Conservation (phyloP, 2,797 vertebrate species). For the Pipistrellus kuhlii region DNA sequence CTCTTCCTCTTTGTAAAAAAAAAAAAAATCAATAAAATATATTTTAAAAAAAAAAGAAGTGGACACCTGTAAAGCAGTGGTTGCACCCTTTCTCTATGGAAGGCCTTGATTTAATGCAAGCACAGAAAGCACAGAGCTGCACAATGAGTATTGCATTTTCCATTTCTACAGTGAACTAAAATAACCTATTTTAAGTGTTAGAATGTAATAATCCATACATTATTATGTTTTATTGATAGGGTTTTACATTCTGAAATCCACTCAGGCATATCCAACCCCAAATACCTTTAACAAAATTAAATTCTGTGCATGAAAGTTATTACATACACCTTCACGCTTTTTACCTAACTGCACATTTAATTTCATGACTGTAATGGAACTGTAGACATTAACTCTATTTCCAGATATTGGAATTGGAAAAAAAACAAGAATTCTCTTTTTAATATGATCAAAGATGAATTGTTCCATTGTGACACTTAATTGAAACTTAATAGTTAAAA, state of each 20-base stretch:
- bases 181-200: conserved; percentile 68
- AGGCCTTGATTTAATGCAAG: conserved; percentile 71
- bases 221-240: conserved; percentile 65
- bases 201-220: conserved; percentile 69
- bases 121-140: conserved; percentile 12
- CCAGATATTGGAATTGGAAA: conserved; percentile 36
- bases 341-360: conserved; percentile 77
- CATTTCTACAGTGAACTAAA: conserved; percentile 77
- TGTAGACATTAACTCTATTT: conserved; percentile 67
- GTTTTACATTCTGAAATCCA: conserved; percentile 65
- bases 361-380: conserved; percentile 67
- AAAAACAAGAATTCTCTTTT: conserved; percentile 71
- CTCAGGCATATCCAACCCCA: conserved; percentile 59
- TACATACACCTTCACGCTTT: conserved; percentile 51
- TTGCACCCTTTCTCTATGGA: conserved; percentile 66
- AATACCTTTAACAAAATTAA: conserved; percentile 72
- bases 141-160: conserved; percentile 73
- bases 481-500: conserved; percentile 82
- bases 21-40: too few relatives aligned
- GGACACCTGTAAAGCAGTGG: background rate
- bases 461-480: conserved; percentile 73
- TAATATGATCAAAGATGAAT: conserved; percentile 66
- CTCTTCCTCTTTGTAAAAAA: too few relatives aligned
- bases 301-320: conserved; percentile 64
- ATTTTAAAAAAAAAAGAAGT: background rate